These are phyloP conservation scores for Lasioglossum zephyrum DNA, from an alignment of 2,888 invertebrate species.

Conservation along the genomic window DNA sequence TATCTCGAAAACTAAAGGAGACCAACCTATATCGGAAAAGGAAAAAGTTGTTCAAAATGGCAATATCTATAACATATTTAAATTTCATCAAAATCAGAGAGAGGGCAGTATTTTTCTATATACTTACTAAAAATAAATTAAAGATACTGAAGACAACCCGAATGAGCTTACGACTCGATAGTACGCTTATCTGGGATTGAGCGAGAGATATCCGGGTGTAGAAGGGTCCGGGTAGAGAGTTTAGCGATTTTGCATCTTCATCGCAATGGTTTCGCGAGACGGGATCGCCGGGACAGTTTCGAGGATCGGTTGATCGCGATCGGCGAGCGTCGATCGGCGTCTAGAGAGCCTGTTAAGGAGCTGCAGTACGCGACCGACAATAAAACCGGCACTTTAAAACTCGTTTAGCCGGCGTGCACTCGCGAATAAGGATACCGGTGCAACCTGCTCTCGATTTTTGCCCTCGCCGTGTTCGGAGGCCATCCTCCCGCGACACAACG, in stretches of 20 bases:
- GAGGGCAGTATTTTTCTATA: too few relatives aligned
- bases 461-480: constrained; percentile 23
- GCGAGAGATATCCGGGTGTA: not conserved
- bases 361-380: constrained; percentile 50
- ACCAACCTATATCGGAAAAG: too few relatives aligned
- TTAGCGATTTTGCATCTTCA: constrained; percentile 10
- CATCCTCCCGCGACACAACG: constrained; percentile 27
- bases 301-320: constrained; percentile 15
- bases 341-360: constrained; percentile 43
- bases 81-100: too few relatives aligned
- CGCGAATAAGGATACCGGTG: constrained; percentile 58
- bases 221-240: not conserved
- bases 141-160: too few relatives aligned
- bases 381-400: constrained; percentile 70
- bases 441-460: constrained; percentile 68
- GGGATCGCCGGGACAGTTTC: constrained; percentile 4
- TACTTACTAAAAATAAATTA: too few relatives aligned
- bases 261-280: not conserved
- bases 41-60: too few relatives aligned
- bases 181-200: not conserved
- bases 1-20: too few relatives aligned
- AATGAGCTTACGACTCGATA: not conserved
- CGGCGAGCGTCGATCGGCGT: not conserved
- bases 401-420: constrained; percentile 47
- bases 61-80: too few relatives aligned